phyloP scores from a whole-genome alignment of 2,113 vertebrate species.

The Lagopus leucura region DNA sequence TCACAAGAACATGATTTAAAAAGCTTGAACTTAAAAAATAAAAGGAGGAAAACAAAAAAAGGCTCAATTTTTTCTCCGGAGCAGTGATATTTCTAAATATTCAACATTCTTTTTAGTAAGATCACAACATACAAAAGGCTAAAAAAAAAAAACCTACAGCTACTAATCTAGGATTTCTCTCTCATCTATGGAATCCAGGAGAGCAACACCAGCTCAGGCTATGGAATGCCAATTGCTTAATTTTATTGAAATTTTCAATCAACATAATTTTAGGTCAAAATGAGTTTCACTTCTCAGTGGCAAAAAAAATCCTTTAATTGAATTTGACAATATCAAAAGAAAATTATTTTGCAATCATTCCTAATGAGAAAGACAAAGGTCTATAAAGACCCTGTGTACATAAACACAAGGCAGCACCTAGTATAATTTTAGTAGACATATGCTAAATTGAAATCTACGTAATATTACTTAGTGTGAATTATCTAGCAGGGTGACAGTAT shows the following conservation, averaged over 20 bases:
- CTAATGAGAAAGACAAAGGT: background rate
- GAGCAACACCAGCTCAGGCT: background rate
- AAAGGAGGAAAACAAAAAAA: background rate
- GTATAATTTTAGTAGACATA: background rate
- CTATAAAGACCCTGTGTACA: background rate
- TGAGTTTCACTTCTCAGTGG: background rate
- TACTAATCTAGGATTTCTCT: background rate
- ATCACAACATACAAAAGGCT: background rate
- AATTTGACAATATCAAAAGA: background rate
- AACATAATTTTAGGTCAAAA: background rate
- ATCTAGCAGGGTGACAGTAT: background rate
- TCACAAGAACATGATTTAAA: background rate
- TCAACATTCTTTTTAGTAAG: background rate
- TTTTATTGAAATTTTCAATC: background rate
- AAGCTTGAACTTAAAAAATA: background rate
- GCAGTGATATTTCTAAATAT: background rate
- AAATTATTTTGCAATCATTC: background rate
- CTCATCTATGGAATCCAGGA: background rate
- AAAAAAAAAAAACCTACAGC: background rate
- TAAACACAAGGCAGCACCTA: background rate
- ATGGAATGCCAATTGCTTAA: background rate
- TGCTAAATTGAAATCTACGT: background rate
- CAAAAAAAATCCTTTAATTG: background rate
- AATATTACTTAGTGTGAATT: background rate
- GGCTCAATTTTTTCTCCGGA: background rate